A percentile compares a stretch with the other conserved stretches of the same genome.
phyloP scores from a whole-genome alignment of 2,113 vertebrate genomes.

The Coracopsis vasa region DNA sequence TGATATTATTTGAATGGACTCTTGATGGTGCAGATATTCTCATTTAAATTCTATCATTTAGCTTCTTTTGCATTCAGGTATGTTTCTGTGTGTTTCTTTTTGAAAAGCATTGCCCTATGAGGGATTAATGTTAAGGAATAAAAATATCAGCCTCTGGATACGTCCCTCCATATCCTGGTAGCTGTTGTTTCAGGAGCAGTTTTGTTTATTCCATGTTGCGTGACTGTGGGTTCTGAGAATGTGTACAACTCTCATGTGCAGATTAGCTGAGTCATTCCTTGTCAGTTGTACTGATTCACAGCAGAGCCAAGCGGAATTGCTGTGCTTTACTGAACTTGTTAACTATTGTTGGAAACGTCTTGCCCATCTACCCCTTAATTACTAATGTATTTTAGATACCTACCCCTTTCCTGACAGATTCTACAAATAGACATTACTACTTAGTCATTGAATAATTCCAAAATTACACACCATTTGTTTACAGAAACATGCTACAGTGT shows the following conservation, averaged over 20 bases:
- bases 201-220: not conserved
- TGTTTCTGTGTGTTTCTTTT: not conserved
- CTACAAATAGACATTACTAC: not conserved
- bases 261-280: conserved; percentile 21
- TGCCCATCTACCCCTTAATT: not conserved
- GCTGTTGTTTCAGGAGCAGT: not conserved
- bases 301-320: not conserved
- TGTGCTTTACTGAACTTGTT: not conserved
- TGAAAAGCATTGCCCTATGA: not conserved
- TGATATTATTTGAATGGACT: not conserved
- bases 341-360: not conserved
- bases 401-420: not conserved
- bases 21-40: not conserved
- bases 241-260: not conserved
- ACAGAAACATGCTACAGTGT: not conserved
- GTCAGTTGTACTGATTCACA: not conserved
- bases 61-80: not conserved
- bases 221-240: not conserved
- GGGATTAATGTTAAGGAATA: not conserved
- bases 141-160: not conserved
- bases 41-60: not conserved
- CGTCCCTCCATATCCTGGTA: not conserved
- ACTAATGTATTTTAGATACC: not conserved
- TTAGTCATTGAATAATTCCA: not conserved
- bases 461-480: not conserved